Percentiles rank a stretch among this genome's conserved stretches.
Evolutionary conservation across 2,888 invertebrate genomes (phyloP).

Genomic region (Mellilla xanthometata): DNA sequence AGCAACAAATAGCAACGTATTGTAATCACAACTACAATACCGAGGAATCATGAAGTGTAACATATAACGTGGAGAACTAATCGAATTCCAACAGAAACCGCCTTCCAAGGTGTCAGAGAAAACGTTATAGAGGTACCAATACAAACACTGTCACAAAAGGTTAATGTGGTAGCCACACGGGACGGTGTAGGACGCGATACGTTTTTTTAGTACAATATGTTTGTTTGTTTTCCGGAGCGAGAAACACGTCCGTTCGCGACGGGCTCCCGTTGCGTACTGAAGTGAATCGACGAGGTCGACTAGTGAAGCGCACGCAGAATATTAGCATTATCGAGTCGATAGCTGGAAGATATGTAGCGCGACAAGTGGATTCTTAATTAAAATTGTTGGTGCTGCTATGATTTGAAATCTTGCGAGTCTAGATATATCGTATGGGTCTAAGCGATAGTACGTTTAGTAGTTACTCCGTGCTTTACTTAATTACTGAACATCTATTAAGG

Average conservation of each 20-base stretch:
- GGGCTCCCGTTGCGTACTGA: slow-evolving; percentile 65
- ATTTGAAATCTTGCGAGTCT: too few relatives aligned
- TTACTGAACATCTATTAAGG: too few relatives aligned
- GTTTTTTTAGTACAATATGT: slow-evolving; percentile 44
- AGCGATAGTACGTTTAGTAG: too few relatives aligned
- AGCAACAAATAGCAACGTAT: slow-evolving; percentile 28
- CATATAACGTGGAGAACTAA: slow-evolving; percentile 34
- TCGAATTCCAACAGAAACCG: slow-evolving; percentile 9
- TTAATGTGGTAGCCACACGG: slow-evolving; percentile 48
- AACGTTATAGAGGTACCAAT: slow-evolving; percentile 7
- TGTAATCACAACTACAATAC: slow-evolving; percentile 3
- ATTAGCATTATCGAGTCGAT: slow-evolving; percentile 66
- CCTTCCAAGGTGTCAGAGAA: slow-evolving; percentile 17
- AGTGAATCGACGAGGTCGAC: slow-evolving; percentile 52
- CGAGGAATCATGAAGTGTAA: slow-evolving; percentile 13
- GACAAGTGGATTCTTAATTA: slow-evolving; percentile 32
- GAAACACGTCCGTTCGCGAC: slow-evolving; percentile 48
- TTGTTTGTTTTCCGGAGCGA: slow-evolving; percentile 52
- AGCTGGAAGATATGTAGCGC: slow-evolving; percentile 35
- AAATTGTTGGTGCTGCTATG: too few relatives aligned
- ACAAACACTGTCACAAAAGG: slow-evolving; percentile 43
- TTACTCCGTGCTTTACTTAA: too few relatives aligned
- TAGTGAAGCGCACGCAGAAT: slow-evolving; percentile 71
- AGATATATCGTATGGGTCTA: too few relatives aligned
- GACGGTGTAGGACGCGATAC: slow-evolving; percentile 66